A percentile compares a stretch with the other conserved stretches of the same genome.
Evolutionary conservation across 1,140 invertebrate genomes (phyloP).

Genomic region (Oscheius sp.): DNA sequence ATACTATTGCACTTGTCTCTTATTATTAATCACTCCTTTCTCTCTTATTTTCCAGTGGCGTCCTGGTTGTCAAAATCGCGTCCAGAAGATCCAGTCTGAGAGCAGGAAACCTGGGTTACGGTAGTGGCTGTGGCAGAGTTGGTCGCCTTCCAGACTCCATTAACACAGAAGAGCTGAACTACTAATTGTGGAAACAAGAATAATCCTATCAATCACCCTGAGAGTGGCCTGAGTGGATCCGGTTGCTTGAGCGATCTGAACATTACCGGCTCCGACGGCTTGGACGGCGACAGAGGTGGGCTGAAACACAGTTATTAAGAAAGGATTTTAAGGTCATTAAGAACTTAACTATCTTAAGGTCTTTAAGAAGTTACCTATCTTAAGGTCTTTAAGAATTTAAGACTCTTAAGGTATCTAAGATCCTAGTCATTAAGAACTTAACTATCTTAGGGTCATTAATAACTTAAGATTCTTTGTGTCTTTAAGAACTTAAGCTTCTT

Average conservation of each 20-base stretch:
- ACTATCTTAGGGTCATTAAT: no score
- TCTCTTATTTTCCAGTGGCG: not conserved
- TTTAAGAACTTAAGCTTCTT: no score
- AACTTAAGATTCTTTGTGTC: no score
- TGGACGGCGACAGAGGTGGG: not conserved
- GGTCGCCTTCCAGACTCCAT: conserved; percentile 1
- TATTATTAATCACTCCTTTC: not conserved
- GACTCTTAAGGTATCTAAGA: no score
- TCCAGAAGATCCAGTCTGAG: not conserved
- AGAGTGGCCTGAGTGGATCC: not conserved
- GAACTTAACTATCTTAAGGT: no score
- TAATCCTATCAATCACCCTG: not conserved
- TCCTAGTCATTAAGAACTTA: no score
- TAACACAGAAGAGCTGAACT: not conserved
- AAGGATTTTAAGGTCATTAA: no score
- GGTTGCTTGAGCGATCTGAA: not conserved
- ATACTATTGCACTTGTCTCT: no score
- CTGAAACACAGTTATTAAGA: no score
- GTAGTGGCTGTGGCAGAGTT: not conserved
- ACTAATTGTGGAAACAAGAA: not conserved
- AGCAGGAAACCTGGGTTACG: not conserved
- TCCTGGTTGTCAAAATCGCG: not conserved
- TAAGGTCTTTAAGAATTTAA: no score
- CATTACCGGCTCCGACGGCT: not conserved
- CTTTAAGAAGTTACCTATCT: no score